These are phyloP conservation scores for Vulpes ferrilata DNA, from an alignment of 2,113 vertebrate genomes.

Conservation along the genomic window DNA sequence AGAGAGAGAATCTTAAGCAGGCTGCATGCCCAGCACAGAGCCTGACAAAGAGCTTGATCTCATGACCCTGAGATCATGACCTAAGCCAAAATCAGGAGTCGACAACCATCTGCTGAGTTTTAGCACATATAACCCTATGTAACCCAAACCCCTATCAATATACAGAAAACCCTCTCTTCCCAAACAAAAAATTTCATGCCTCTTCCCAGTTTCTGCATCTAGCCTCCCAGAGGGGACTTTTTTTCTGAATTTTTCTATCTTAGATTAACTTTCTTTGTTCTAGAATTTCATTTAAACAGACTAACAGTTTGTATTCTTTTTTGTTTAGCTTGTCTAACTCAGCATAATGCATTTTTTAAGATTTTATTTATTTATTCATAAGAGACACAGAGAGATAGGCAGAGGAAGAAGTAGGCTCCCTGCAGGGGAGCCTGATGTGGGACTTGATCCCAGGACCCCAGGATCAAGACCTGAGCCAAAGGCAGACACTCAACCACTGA, in stretches of 20 bases:
- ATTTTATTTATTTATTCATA: too few species aligned
- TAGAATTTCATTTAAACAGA: background rate
- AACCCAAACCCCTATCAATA: background rate
- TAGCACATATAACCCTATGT: background rate
- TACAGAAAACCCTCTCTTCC: background rate
- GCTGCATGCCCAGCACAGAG: background rate
- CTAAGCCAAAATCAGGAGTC: background rate
- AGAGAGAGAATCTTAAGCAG: background rate
- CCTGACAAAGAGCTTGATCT: background rate
- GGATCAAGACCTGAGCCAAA: too few species aligned
- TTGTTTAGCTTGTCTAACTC: background rate
- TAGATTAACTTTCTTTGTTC: background rate
- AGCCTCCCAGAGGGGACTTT: background rate
- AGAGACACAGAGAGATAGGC: too few species aligned
- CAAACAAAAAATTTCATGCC: background rate
- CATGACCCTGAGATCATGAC: background rate
- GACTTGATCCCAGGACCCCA: too few species aligned
- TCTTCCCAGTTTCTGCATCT: background rate
- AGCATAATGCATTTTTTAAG: background rate
- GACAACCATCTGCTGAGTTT: background rate
- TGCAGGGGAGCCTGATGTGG: too few species aligned
- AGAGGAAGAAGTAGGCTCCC: too few species aligned
- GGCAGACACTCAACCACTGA: too few species aligned
- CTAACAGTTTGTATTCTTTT: background rate
- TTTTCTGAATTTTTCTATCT: background rate